Conservation (phyloP, 2,888 invertebrate genomes). For the Gymnocheta viridis region DNA sequence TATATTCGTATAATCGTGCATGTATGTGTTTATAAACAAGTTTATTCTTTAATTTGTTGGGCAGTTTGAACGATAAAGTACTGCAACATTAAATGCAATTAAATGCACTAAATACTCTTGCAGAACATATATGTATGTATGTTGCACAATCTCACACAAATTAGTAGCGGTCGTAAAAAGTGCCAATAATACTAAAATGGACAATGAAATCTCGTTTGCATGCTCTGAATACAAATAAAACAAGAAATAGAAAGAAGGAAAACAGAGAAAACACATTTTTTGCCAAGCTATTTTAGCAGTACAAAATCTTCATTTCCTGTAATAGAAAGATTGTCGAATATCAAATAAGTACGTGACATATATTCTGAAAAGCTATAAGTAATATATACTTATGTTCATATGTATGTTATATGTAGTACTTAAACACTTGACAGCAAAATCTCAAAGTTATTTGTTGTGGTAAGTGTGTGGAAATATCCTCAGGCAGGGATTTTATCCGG, state of each 20-base stretch:
- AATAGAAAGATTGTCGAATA: neutral
- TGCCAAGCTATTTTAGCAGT: conserved; percentile 29
- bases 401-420: too few species aligned
- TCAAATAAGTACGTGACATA: neutral
- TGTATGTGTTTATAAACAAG: neutral
- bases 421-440: neutral
- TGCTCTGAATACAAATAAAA: conserved; percentile 56
- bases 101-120: conserved; percentile 57
- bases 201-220: conserved; percentile 49
- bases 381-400: neutral
- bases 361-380: neutral
- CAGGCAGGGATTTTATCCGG: neutral
- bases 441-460: neutral
- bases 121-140: conserved; percentile 40
- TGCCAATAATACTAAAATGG: conserved; percentile 60
- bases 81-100: conserved; percentile 61
- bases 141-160: conserved; percentile 18
- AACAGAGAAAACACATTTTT: conserved; percentile 14
- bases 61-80: conserved; percentile 32
- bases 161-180: conserved; percentile 46
- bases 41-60: conserved; percentile 17
- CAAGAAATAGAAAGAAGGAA: neutral
- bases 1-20: neutral
- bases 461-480: neutral
- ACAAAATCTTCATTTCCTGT: conserved; percentile 11